Conservation (phyloP, 2,113 vertebrate genomes). For the Ammodytes marinus region DNA sequence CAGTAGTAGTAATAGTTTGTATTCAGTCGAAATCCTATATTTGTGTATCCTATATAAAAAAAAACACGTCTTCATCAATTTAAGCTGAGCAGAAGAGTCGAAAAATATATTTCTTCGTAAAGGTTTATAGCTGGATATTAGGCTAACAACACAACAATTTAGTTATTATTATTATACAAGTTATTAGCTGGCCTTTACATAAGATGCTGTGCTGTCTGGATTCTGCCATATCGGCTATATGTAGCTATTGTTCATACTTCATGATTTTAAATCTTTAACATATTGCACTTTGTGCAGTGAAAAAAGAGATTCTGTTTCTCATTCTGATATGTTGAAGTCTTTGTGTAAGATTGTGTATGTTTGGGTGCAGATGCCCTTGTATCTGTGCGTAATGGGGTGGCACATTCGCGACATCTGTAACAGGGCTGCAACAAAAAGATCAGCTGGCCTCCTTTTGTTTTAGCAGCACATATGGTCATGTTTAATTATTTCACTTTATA, state of each 20-base stretch:
- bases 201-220: not conserved
- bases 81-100: not conserved
- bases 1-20: not conserved
- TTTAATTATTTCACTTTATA: slow-evolving; percentile 53
- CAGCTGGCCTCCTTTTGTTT: slow-evolving; percentile 62
- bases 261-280: too few species aligned
- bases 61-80: not conserved
- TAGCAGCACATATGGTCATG: slow-evolving; percentile 63
- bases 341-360: not conserved
- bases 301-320: slow-evolving; percentile 18
- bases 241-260: not conserved
- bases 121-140: not conserved
- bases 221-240: not conserved
- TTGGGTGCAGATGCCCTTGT: slow-evolving; percentile 39
- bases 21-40: too few species aligned
- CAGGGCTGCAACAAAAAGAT: slow-evolving; percentile 43
- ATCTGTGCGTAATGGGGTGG: slow-evolving; percentile 63
- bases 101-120: not conserved
- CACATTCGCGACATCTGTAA: slow-evolving; percentile 67
- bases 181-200: not conserved
- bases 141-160: too few species aligned
- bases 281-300: too few species aligned
- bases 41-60: too few species aligned
- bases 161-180: too few species aligned
- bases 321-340: slow-evolving; percentile 7